Evolutionary conservation across 2,797 vertebrate genomes (phyloP), one percentile per base, ranked within the genome.

Genomic region (Heliangelus exortis): DNA sequence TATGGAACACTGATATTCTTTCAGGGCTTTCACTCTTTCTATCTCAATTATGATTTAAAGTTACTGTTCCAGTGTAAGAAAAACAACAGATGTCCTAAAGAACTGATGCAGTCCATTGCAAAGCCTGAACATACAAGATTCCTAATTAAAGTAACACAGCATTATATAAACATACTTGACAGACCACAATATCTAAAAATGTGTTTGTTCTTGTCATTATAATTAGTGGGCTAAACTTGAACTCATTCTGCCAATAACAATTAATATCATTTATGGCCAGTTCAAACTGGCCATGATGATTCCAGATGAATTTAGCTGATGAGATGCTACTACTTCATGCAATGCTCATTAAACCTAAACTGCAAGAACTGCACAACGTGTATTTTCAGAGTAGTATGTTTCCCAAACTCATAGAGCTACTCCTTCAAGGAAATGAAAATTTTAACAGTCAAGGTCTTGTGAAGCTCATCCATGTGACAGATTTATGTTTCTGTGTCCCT

Each of bases 241-340:
- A 96, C 80, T 96, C 93, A 93, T 92, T 95, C 92, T 95, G 95
- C 74, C 92, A 89, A 84, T 92, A 77, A 6, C 68, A 83, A 84
- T 95, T 89, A 94, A 53, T n/a, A 84, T 25, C 1, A 0, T 43
- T 63, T 31, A 59, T 13, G 63, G 34, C 21, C 57, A 59, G 48
- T 39, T 85, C 58, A 6, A 91, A 61, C 31, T 16, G 15, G 12
- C 59, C 45, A 71, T 0, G 0, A 67, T 20, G 28, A 90, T 33
- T 51, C 53, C 47, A 79, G 67, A 82, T 2, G 5, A 73, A 86
- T 69, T 6, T 3, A 58, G 31, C 79, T 58, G 36, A 10, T 81
- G 25, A 47, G 65, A 74, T 75, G 65, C 53, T 14, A 75, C 9
- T 34, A 41, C 55, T 58, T 84, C 55, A 84, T 53, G 66, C 18